Base-by-base conservation (phyloP, 2,888 invertebrate species). In the Empis stercorea region DNA sequence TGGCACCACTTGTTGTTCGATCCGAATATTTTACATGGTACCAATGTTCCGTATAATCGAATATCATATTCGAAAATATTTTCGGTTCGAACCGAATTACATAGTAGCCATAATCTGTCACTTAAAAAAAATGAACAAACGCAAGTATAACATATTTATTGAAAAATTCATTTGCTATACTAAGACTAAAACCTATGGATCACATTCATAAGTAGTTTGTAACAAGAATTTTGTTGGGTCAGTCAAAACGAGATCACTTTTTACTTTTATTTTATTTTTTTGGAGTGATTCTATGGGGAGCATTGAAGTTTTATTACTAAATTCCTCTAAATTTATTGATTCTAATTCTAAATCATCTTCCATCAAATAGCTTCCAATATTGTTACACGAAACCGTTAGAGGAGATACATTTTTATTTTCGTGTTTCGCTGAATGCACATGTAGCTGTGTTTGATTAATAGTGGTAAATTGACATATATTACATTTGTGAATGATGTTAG, bases 401-500 rank as follows among this genome's bases (percentile, higher is more conserved):
- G 37, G 45, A 20, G 45, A 44, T 37, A 48, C 44, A n/a, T 47
- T 47, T 16, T 49, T 37, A 11, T 52, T 45, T 13, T 61, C 58
- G 47, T 70, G 69, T 48, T 64, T 66, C 32, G 60, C 58, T 50
- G 62, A 55, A 52, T 70, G 70, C 17, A 66, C 58, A 32, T 59
- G 59, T 48, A 64, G 57, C 39, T 68, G 61, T 32, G 59, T 55
- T 16, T 58, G 60, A 55, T 68, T 70, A 32, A 70, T 63, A 46
- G 68, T 68, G 3, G 63, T 57, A 50, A 61, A 70, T 27, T 55
- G 54, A 53, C 70, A 70, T 20, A 54, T 52, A 13, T 57, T 51
- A 51, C 70, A 70, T 49, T 64, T 65, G 47, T 64, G 60, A 30
- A 85, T 68, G 14, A 81, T 73, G 10, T 73, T 73, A 27, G 77